A percentile compares a stretch with the other conserved stretches of the same genome.
Conservation (phyloP, 2,797 vertebrate species). For the Gobio occitaniae region DNA sequence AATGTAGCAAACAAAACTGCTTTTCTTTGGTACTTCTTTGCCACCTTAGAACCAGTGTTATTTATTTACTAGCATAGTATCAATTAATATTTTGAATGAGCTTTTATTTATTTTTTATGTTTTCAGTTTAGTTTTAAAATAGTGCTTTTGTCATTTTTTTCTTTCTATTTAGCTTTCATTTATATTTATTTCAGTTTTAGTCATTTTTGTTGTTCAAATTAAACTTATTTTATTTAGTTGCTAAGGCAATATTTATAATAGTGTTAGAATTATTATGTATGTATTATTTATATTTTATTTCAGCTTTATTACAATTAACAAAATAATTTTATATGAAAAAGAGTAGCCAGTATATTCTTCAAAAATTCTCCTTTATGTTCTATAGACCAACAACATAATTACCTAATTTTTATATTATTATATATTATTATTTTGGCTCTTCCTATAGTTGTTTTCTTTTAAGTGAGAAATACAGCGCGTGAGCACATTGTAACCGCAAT, state of each 20-base stretch:
- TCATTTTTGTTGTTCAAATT: not conserved
- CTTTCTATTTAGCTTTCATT: not conserved
- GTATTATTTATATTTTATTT: too few relatives aligned
- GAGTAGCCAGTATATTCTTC: not conserved
- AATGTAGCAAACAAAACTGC: not conserved
- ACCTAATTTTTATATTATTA: not conserved
- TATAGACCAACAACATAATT: not conserved
- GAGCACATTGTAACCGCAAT: not conserved
- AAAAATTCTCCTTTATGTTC: not conserved
- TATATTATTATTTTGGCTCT: too few relatives aligned
- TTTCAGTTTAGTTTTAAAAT: not conserved
- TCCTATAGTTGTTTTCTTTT: not conserved
- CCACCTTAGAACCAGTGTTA: not conserved
- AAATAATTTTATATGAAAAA: not conserved
- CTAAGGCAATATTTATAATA: not conserved
- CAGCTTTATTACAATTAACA: not conserved
- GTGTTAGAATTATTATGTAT: too few relatives aligned
- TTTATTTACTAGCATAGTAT: not conserved
- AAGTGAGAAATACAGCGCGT: not conserved
- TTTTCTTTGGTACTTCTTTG: not conserved
- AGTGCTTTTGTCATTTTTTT: not conserved
- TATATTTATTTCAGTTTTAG: not conserved
- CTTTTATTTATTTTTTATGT: not conserved
- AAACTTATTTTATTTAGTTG: not conserved
- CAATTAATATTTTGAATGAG: not conserved